Conservation (phyloP, 2,888 invertebrate genomes). For the Neoascia interrupta region DNA sequence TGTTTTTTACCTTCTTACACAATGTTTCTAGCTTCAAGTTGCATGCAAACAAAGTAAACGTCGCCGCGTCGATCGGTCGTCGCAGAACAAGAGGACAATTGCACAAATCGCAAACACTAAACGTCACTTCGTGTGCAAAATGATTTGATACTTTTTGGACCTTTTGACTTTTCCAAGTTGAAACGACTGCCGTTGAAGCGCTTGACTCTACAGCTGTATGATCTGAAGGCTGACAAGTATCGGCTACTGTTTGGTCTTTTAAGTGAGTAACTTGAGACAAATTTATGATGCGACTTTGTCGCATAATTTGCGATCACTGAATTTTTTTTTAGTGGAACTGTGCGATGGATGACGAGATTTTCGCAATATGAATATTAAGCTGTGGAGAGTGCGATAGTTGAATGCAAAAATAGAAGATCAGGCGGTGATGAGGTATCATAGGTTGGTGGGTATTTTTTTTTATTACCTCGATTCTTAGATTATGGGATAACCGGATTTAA, state of each 20-base stretch:
- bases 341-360: slow-evolving; percentile 41
- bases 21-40: too few species aligned
- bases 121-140: slow-evolving; percentile 50
- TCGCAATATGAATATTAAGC: slow-evolving; percentile 28
- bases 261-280: slow-evolving; percentile 36
- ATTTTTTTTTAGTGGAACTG: slow-evolving; percentile 14
- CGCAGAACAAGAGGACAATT: slow-evolving; percentile 47
- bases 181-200: too few species aligned
- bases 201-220: slow-evolving; percentile 4
- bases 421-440: too few species aligned
- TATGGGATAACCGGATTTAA: too few species aligned
- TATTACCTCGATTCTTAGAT: too few species aligned
- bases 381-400: too few species aligned
- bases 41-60: too few species aligned
- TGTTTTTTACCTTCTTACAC: too few species aligned
- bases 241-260: slow-evolving; percentile 51
- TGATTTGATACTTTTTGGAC: slow-evolving; percentile 43
- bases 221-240: slow-evolving; percentile 16
- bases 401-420: too few species aligned
- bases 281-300: slow-evolving; percentile 44
- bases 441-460: too few species aligned
- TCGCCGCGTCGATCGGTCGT: too few species aligned
- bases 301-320: slow-evolving; percentile 59
- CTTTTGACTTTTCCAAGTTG: slow-evolving; percentile 51
- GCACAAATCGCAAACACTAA: slow-evolving; percentile 34